phyloP scores from a whole-genome alignment of 2,113 vertebrate genomes.

The Hippocampus comes region DNA sequence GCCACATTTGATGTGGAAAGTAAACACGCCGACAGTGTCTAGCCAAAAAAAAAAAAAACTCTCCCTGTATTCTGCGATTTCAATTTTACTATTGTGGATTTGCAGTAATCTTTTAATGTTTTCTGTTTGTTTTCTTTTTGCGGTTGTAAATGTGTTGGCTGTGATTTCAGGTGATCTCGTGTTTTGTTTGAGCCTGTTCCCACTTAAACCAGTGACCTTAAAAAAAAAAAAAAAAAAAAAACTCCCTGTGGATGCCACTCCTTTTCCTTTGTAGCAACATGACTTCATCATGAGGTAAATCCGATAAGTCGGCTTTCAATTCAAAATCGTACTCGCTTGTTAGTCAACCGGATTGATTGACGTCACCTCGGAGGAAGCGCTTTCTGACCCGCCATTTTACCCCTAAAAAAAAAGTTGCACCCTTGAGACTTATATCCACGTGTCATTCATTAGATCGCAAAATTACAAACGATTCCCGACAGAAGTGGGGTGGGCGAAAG shows the following conservation, averaged over 20 bases:
- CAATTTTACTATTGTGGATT: background rate
- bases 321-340: background rate
- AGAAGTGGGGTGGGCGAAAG: too few relatives aligned
- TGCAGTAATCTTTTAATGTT: background rate
- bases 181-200: background rate
- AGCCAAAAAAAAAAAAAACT: background rate
- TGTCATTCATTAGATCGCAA: too few relatives aligned
- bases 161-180: background rate
- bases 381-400: background rate
- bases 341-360: background rate
- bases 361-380: too few relatives aligned
- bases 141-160: background rate
- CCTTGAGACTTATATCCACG: too few relatives aligned
- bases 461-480: too few relatives aligned
- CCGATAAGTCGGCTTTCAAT: background rate
- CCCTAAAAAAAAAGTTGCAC: background rate
- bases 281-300: background rate
- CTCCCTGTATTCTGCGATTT: background rate
- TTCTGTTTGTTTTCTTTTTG: background rate
- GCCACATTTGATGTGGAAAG: background rate
- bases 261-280: background rate
- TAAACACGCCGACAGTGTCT: background rate
- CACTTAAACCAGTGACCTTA: background rate
- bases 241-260: background rate
- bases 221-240: background rate